Evolutionary conservation across 2,888 invertebrate species (phyloP).

Genomic region (Harpalus rubripes): DNA sequence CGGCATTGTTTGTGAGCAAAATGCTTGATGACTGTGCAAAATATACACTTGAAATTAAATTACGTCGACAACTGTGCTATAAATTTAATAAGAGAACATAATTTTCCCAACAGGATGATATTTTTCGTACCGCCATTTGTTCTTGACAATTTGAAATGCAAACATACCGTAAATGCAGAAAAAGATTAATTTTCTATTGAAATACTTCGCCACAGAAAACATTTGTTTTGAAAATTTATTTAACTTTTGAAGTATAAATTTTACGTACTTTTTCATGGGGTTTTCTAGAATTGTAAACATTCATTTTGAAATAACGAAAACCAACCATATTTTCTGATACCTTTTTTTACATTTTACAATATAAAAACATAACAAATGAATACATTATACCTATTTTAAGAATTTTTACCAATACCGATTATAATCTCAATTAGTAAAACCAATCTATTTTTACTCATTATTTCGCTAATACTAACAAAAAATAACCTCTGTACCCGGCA

Average conservation of each 20-base stretch:
- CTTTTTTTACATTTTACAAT: too few species aligned
- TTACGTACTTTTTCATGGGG: background rate
- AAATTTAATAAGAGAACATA: constrained; percentile 62
- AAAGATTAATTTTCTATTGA: constrained; percentile 44
- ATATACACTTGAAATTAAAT: constrained; percentile 53
- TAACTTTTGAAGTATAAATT: background rate
- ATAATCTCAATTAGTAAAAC: too few species aligned
- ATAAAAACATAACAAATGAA: too few species aligned
- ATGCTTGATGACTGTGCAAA: constrained; percentile 28
- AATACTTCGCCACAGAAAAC: constrained; percentile 2
- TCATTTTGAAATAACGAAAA: too few species aligned
- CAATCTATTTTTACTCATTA: too few species aligned
- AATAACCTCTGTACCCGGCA: too few species aligned
- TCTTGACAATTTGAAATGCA: constrained; percentile 53
- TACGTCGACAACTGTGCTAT: constrained; percentile 54
- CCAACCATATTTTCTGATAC: too few species aligned
- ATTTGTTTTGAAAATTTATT: constrained; percentile 10
- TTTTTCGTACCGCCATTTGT: constrained; percentile 46
- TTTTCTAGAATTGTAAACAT: background rate
- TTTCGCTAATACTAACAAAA: too few species aligned
- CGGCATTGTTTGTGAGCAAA: constrained; percentile 9
- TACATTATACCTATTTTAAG: too few species aligned
- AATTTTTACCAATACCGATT: too few species aligned
- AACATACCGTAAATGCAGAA: constrained; percentile 46
- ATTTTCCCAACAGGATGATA: constrained; percentile 52